Evolutionary conservation across 2,797 vertebrate species (phyloP).

Genomic region (Benthosema pterotum): DNA sequence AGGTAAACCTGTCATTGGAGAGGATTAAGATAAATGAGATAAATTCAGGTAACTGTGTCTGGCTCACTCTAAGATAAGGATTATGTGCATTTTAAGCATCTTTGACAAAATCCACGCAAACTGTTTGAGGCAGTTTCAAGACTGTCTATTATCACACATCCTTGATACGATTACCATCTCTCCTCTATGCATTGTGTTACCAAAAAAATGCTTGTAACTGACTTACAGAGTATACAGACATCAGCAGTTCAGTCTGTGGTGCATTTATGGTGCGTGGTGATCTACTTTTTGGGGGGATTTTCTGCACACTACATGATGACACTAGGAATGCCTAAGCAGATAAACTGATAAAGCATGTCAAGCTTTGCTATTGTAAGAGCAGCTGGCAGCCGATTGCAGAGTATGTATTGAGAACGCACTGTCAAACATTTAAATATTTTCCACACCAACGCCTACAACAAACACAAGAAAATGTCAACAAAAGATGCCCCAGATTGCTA

Average conservation of each 20-base stretch:
- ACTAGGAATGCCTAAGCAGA: slow-evolving; percentile 20
- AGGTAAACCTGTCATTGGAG: background rate
- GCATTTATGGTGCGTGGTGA: no score
- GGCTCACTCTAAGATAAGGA: background rate
- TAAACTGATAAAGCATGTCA: slow-evolving; percentile 47
- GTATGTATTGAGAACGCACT: slow-evolving; percentile 1
- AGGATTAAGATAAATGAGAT: background rate
- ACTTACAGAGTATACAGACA: slow-evolving; percentile 4
- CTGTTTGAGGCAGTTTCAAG: slow-evolving; percentile 8
- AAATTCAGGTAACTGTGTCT: background rate
- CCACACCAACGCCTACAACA: slow-evolving; percentile 27
- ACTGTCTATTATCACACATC: slow-evolving; percentile 15
- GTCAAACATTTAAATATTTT: slow-evolving; percentile 25
- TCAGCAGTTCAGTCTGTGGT: background rate
- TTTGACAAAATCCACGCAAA: slow-evolving; percentile 7
- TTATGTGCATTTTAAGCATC: background rate
- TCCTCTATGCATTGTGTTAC: slow-evolving; percentile 39
- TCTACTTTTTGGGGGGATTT: slow-evolving; percentile 8
- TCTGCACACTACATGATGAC: slow-evolving; percentile 11
- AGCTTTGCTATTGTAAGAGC: slow-evolving; percentile 49
- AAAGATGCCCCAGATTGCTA: slow-evolving; percentile 25
- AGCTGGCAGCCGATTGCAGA: background rate
- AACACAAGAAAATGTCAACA: slow-evolving; percentile 51
- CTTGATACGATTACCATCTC: background rate
- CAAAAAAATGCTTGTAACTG: slow-evolving; percentile 28